Evolutionary conservation across 2,797 vertebrate species (phyloP), one percentile per base, ranked within the genome.

Genomic region (Clarias pachynema): DNA sequence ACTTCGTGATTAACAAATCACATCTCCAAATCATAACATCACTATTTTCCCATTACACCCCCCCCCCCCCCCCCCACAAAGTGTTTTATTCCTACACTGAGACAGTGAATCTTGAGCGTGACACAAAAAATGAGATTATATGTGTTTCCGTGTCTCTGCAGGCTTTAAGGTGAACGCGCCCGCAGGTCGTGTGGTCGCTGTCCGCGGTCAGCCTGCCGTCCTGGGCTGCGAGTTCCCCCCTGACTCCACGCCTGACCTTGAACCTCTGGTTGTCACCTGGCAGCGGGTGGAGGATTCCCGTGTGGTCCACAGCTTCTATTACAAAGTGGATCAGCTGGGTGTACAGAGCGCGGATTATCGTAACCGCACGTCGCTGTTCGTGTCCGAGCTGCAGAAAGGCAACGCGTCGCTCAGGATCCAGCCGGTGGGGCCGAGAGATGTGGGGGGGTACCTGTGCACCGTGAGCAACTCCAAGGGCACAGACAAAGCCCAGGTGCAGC

Each of bases 281-380:
- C 91, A 91, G 72, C 72, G 89, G 29, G 69, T 37, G 1, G 85
- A 90, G 3, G 82, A 85, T 5, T 15, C 57, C 5, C 73, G n/a
- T 2, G 89, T 92, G 7, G 85, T 92, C 2, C 91, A 92, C 88
- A 92, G 91, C 79, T 92, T 89, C 65, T 91, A 92, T 81, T 91
- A 89, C 56, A 44, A 85, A 1, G 26, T n/a, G 37, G 83, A 91
- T 57, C 90, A 92, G 79, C 72, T 90, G 56, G 80, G 79, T 1
- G 0, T 18, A 0, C 92, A 92, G 86, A 88, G 73, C 29, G 4
- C 0, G 0, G 6, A 60, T 2, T 92, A 90, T 82, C n/a, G 7
- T 7, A 84, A 85, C 31, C 87, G 92, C 20, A 92, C 92, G 0
- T 12, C 69, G 0, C 73, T 92, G 7, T 89, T 66, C 34, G 15